A percentile compares a stretch with the other conserved stretches of the same genome.
phyloP scores from a whole-genome alignment of 2,797 vertebrate species.

The Caiman crocodilus region DNA sequence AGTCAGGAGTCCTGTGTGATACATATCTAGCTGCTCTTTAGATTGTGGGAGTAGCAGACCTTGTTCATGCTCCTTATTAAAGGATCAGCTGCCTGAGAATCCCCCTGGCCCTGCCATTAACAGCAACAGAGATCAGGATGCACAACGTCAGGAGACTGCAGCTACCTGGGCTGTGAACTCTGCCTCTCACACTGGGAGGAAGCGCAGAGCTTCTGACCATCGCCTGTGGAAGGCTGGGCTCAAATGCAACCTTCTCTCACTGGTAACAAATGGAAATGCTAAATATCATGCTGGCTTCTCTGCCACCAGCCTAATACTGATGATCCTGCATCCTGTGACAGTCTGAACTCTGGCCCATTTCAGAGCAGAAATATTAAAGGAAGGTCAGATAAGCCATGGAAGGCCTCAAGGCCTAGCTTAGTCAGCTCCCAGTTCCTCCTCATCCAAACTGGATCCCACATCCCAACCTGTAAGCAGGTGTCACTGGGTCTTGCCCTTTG shows the following conservation, averaged over 20 bases:
- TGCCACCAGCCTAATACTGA: background rate
- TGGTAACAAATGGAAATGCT: background rate
- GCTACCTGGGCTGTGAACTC: background rate
- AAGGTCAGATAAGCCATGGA: background rate
- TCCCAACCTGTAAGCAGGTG: background rate
- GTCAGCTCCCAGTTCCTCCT: background rate
- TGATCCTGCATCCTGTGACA: background rate
- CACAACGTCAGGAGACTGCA: background rate
- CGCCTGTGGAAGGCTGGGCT: background rate
- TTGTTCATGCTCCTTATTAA: background rate
- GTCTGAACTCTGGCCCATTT: background rate
- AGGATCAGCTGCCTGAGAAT: background rate
- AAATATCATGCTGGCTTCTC: background rate
- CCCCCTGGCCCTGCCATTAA: background rate
- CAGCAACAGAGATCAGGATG: rapidly evolving
- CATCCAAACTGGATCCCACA: background rate
- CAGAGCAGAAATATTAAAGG: background rate
- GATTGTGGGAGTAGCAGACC: background rate
- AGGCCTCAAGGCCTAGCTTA: background rate
- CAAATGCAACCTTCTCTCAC: background rate
- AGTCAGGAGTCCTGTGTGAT: rapidly evolving
- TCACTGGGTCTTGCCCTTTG: no score
- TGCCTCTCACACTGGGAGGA: rapidly evolving
- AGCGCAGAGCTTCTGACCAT: background rate
- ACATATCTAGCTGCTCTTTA: background rate